phyloP scores from a whole-genome alignment of 2,797 vertebrate species.

The Sphenopsis melanotis region DNA sequence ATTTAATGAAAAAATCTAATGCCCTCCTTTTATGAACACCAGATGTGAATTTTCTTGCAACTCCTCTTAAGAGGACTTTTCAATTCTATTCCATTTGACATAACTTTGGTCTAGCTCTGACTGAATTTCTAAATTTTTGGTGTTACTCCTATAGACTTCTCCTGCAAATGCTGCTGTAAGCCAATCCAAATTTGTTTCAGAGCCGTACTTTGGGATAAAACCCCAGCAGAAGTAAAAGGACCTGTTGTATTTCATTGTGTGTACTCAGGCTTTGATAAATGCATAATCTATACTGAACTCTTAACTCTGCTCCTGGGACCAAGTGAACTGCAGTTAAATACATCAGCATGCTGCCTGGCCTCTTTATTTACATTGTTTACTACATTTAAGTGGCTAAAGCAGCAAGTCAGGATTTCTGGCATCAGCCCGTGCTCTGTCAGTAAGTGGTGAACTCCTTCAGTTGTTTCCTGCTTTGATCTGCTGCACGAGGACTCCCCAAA shows the following conservation, averaged over 20 bases:
- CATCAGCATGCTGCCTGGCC: neutral
- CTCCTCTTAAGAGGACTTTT: neutral
- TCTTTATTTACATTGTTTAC: neutral
- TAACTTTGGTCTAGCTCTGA: neutral
- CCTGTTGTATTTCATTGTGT: neutral
- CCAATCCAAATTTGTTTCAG: neutral
- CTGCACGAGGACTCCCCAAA: neutral
- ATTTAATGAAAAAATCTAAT: neutral
- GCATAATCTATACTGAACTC: neutral
- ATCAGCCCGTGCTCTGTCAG: neutral
- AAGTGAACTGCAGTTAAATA: neutral
- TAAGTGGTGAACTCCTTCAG: neutral
- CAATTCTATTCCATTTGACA: neutral
- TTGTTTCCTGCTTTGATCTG: neutral
- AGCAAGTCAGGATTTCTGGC: neutral
- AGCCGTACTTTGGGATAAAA: neutral
- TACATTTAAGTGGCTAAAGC: neutral
- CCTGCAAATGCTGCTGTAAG: neutral
- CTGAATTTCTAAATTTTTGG: neutral
- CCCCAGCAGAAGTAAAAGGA: neutral
- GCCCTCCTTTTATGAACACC: neutral
- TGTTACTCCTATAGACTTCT: neutral
- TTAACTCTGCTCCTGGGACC: neutral
- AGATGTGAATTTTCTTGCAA: neutral
- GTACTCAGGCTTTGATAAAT: neutral